These are phyloP conservation scores for Monoplex corrugatus DNA, from an alignment of 2,888 invertebrate species.

Conservation along the genomic window DNA sequence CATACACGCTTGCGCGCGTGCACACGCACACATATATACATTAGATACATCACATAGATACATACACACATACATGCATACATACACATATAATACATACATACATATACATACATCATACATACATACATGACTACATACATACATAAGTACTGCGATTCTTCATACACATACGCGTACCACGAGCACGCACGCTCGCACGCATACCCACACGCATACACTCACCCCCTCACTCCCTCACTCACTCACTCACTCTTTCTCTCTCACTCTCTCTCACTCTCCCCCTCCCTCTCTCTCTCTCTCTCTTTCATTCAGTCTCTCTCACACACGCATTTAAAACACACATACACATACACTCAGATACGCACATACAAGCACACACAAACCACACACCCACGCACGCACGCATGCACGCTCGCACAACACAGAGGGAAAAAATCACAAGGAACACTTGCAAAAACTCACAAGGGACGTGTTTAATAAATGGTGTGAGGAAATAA, in stretches of 20 bases:
- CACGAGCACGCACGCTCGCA: conserved; percentile 7
- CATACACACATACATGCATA: too few species aligned
- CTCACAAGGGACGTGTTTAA: conserved; percentile 24
- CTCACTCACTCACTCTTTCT: neutral
- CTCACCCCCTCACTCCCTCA: neutral
- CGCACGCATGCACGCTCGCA: neutral
- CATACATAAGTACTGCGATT: too few species aligned
- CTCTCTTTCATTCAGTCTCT: neutral
- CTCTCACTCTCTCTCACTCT: too few species aligned
- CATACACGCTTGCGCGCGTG: too few species aligned
- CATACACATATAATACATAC: too few species aligned
- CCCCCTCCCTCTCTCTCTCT: too few species aligned
- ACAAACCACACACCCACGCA: neutral
- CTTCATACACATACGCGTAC: too few species aligned
- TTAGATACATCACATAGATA: too few species aligned
- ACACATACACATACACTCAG: neutral
- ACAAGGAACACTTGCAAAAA: neutral
- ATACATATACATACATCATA: too few species aligned
- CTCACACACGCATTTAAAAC: neutral
- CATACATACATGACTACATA: too few species aligned
- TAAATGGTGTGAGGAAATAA: conserved; percentile 24
- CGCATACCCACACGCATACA: neutral
- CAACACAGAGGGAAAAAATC: neutral
- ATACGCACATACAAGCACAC: neutral
- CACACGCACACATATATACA: too few species aligned